phyloP scores from a whole-genome alignment of 2,113 vertebrate species.

The Catharus bicknelli region DNA sequence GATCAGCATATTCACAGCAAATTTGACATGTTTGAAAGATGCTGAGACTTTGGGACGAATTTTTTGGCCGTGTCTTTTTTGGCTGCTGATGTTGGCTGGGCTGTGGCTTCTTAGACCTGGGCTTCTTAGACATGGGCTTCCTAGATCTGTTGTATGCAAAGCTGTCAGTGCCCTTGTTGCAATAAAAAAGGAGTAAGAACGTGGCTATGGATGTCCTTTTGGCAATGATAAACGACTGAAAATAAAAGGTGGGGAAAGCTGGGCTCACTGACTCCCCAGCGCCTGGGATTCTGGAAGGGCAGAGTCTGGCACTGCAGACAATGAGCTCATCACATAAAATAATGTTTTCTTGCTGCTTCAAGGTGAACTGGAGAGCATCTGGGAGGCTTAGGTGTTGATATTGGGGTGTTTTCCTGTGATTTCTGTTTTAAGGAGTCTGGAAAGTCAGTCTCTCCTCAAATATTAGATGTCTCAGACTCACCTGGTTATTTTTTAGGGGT shows the following conservation, averaged over 20 bases:
- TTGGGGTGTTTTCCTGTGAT: neutral
- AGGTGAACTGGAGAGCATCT: neutral
- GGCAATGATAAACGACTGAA: neutral
- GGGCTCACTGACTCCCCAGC: neutral
- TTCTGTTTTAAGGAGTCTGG: neutral
- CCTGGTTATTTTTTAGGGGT: neutral
- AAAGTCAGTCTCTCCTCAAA: neutral
- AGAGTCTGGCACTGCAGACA: neutral
- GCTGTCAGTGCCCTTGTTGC: neutral
- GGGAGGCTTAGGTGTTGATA: neutral
- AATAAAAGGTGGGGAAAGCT: neutral
- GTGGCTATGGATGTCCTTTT: neutral
- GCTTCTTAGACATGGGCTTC: neutral
- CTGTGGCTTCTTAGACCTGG: accelerated
- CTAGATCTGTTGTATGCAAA: neutral
- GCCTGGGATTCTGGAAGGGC: neutral
- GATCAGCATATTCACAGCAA: neutral
- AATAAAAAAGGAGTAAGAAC: neutral
- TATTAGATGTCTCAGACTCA: neutral
- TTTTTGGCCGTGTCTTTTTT: neutral
- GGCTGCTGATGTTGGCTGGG: neutral
- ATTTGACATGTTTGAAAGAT: neutral
- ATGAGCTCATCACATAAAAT: neutral
- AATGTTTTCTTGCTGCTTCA: accelerated
- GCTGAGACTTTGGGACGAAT: neutral